Base-by-base conservation (phyloP, 2,113 vertebrate genomes). In the Lophura nycthemera region DNA sequence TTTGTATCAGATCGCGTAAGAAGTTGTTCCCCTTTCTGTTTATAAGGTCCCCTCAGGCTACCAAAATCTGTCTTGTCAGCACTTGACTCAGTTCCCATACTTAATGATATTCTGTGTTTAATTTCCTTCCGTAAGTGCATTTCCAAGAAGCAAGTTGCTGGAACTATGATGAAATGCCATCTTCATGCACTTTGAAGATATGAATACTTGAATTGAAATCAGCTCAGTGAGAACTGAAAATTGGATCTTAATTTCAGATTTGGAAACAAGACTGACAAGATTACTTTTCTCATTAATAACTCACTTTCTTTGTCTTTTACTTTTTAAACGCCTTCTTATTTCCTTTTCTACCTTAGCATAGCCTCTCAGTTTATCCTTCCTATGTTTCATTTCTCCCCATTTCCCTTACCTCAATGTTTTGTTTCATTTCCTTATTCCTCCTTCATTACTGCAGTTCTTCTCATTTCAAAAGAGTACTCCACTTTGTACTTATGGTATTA, bases 401-500 rank as follows among this genome's bases (percentile, higher is more conserved):
- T 86, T 71, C 15, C 12, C 8, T 69, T 87, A 76, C 21, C 7
- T 77, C 40, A 63, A 0, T 34, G 15, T 87, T 88, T 89, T 86
- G 48, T 83, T 95, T 48, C 25, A 25, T 87, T 84, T 42, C 32
- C 34, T 73, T 66, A 45, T 76, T 88, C 47, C 48, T 91, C 18
- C 36, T 87, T 65, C 30, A 47, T 93, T 95, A 72, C 27, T 54
- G 75, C 54, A 82, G 66, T 89, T 61, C 81, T 91, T 67, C 95
- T 90, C 91, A 92, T 97, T 97, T 97, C 88, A 95, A 95, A 85
- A 95, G 36, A n/a, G 3, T 76, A 95, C 83, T 96, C 87, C 78
- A 92, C 94, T 97, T 89, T 66, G 82, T n/a, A 88, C 75, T 92
- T 93, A 79, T 1, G 75, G 59, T 48, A 52, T 89, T 96, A 95